Percentiles rank a stretch among this genome's conserved stretches.
Evolutionary conservation across 2,113 vertebrate genomes (phyloP).

Genomic region (Petaurus breviceps): DNA sequence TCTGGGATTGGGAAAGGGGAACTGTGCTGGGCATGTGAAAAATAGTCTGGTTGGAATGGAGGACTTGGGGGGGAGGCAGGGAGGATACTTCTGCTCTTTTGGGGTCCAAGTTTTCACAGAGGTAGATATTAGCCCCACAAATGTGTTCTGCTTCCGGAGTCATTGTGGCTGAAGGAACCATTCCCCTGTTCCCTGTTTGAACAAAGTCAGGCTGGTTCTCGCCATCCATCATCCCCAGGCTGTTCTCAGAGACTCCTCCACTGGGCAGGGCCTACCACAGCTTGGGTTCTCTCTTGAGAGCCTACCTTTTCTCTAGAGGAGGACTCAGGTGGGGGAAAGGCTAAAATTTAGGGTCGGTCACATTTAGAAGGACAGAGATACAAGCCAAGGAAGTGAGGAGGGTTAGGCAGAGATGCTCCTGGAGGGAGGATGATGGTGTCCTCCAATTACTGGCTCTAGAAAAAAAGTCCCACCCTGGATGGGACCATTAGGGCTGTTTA

Average conservation of each 20-base stretch:
- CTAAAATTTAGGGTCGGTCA: background rate
- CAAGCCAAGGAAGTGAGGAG: too few species aligned
- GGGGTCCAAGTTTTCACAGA: background rate
- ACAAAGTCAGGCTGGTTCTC: too few species aligned
- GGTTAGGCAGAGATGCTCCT: background rate
- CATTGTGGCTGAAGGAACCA: too few species aligned
- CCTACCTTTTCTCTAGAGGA: background rate
- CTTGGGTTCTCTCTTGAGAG: background rate
- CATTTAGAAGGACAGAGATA: background rate
- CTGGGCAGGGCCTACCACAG: background rate
- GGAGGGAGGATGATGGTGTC: background rate
- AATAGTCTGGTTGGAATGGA: background rate
- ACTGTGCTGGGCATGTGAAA: too few species aligned
- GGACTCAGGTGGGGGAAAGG: background rate
- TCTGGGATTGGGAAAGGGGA: background rate
- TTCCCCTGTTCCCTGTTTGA: too few species aligned
- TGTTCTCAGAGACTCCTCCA: background rate
- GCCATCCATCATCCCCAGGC: too few species aligned
- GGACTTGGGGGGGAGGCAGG: too few species aligned
- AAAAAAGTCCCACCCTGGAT: background rate
- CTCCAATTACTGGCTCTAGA: background rate
- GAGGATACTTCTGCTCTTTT: background rate
- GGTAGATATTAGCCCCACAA: background rate
- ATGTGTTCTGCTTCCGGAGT: background rate
- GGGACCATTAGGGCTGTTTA: background rate